Evolutionary conservation across 2,888 invertebrate genomes (phyloP).

Genomic region (Helobdella robusta): DNA sequence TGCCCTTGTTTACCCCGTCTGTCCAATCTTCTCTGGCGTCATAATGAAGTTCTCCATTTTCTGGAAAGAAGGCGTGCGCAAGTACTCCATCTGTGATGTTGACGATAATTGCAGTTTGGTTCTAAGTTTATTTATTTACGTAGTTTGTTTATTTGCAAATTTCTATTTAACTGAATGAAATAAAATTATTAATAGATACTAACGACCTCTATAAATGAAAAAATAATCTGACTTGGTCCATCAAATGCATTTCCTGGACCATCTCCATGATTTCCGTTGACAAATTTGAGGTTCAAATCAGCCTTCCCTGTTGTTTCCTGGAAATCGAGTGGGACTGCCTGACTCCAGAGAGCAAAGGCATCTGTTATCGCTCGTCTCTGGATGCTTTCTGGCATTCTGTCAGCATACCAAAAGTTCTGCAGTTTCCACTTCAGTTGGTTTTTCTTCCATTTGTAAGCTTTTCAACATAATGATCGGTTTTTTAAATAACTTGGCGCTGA

Average conservation of each 20-base stretch:
- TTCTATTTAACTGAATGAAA: too few relatives aligned
- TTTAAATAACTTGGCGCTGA: too few relatives aligned
- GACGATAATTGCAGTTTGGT: too few relatives aligned
- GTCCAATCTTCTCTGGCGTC: slow-evolving; percentile 48
- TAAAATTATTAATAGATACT: too few relatives aligned
- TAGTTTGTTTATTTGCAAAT: too few relatives aligned
- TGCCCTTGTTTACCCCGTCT: slow-evolving; percentile 35
- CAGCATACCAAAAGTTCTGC: slow-evolving; percentile 35
- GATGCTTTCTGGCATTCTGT: too few relatives aligned
- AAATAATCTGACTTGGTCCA: slow-evolving; percentile 38
- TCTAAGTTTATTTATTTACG: too few relatives aligned
- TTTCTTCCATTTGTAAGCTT: slow-evolving; percentile 39
- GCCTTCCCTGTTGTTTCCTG: slow-evolving; percentile 36
- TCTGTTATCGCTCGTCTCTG: slow-evolving; percentile 39
- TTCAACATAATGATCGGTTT: too few relatives aligned
- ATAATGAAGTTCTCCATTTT: slow-evolving; percentile 46
- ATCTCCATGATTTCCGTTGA: slow-evolving; percentile 40
- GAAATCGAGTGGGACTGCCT: slow-evolving; percentile 40
- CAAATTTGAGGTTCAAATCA: slow-evolving; percentile 43
- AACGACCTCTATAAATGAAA: too few relatives aligned
- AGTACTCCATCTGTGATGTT: slow-evolving; percentile 42
- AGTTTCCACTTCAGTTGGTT: slow-evolving; percentile 38
- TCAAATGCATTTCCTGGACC: slow-evolving; percentile 42
- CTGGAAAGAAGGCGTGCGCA: slow-evolving; percentile 48
- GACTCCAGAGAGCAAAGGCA: slow-evolving; percentile 42